Evolutionary conservation across 1,140 invertebrate species (phyloP), one percentile per base, ranked within the genome.

Genomic region (Probaryconus sp.): DNA sequence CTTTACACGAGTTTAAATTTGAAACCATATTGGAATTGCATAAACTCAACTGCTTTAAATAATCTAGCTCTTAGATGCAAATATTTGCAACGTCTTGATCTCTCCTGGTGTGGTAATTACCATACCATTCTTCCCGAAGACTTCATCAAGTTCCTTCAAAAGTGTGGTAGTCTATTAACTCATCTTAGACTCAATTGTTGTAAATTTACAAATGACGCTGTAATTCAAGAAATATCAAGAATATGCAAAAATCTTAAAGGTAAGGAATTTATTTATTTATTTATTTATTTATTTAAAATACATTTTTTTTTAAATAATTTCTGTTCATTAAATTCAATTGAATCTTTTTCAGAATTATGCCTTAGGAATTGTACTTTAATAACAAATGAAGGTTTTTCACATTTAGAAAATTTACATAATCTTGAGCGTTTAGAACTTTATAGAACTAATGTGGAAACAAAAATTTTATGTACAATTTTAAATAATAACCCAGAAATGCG

Each of bases 31-130:
- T 93, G 92, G 92, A 83, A 92, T 76, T 89, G 91, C 69, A 89
- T 93, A 30, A 85, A 90, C 73, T 85, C 89, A 20, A 77, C 79
- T 68, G 91, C 89, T 17, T 80, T 93, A 35, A 78, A 87, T 37
- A 86, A 75, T 73, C 83, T 93, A 21, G 76, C 82, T 10, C 67
- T 78, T 7, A 88, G 92, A 56, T 94, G 93, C 83, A 90, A 90
- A 64, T 91, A 91, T 81, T 83, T 96, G 9, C 92, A 93, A 76
- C 92, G 92, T 83, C 78, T 97, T 7, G 95, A 96, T 88, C 82
- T 97, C 0, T 96, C 94, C 0, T 97, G 95, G 95, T 96, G 95
- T 84, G 94, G 94, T n/a, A 92, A 91, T 64, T 92, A 94, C 80
- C 87, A 89, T 42, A 89, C 89, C 63, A 90, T 93, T 48, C 87